Base-by-base conservation (phyloP, 2,797 vertebrate genomes). In the Ibycter americanus region DNA sequence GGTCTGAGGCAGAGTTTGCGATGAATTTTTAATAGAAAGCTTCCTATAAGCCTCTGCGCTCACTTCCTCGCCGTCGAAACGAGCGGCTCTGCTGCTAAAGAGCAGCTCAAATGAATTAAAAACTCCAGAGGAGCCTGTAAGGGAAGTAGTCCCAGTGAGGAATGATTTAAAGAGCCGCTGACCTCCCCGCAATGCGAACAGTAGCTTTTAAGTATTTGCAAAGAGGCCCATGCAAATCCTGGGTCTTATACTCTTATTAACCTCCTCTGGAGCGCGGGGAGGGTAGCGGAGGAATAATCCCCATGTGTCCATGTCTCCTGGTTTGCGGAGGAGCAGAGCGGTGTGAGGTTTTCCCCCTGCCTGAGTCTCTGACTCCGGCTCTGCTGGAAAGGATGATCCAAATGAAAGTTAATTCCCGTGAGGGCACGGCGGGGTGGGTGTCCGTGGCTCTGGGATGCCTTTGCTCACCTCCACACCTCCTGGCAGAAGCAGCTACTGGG, bases 1-100 rank as follows among this genome's bases (percentile, higher is more conserved):
- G 92, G 26, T 58, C 89, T 16, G 59, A 89, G 77, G 67, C 73
- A 66, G 82, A 46, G 86, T 55, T 87, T 6, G 91, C 22, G 27
- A 97, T 97, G 96, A 93, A 96, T 97, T 97, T 96, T 98, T 97
- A 98, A 98, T 97, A 89, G 93, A 97, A 97, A 94, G 85, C 92
- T 98, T 98, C 97, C 96, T 96, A 40, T 6, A 72, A 93, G 86
- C 76, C 96, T 44, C 94, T 11, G 56, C 32, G 27, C 91, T 86
- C 70, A 9, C 87, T 42, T 86, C 93, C 95, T 86, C 2, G 70
- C 65, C 52, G 29, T 18, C 4, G 16, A 40, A 96, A 94, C 4
- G 27, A 73, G 82, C 2, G 42, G 81, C 56, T 88, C 91, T 9
- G 91, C 82, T 23, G 71, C 83, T 91, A 77, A 90, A 83, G 21